These are phyloP conservation scores for Metopia argyrocephala DNA, from an alignment of 2,888 invertebrate genomes.

Conservation along the genomic window DNA sequence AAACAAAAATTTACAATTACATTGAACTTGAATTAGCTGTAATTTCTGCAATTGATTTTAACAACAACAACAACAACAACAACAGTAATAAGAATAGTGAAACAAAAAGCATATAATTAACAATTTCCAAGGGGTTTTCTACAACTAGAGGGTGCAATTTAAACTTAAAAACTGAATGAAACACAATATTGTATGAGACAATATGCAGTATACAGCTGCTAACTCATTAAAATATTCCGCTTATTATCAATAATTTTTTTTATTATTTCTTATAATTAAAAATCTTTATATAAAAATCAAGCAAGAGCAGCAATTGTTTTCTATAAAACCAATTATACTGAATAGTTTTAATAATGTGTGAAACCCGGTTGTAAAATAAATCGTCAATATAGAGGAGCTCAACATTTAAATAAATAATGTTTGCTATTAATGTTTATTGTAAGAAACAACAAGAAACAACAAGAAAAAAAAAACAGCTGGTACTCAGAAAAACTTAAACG, in stretches of 20 bases:
- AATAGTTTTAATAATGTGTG: slow-evolving; percentile 2
- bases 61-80: too few species aligned
- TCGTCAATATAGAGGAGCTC: slow-evolving; percentile 27
- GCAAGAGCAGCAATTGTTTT: slow-evolving; percentile 5
- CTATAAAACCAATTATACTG: not conserved
- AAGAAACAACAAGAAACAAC: not conserved
- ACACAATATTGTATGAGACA: not conserved
- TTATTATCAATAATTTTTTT: slow-evolving; percentile 57
- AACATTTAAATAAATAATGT: slow-evolving; percentile 13
- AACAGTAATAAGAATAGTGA: too few species aligned
- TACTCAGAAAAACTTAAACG: slow-evolving; percentile 5
- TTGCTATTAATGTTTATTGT: not conserved
- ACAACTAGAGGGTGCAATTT: slow-evolving; percentile 34
- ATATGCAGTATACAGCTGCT: slow-evolving; percentile 2
- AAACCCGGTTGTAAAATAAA: slow-evolving; percentile 37
- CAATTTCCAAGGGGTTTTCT: slow-evolving; percentile 58
- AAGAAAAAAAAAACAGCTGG: slow-evolving; percentile 18
- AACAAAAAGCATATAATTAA: slow-evolving; percentile 55
- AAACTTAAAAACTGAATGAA: slow-evolving; percentile 19
- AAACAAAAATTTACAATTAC: slow-evolving; percentile 40
- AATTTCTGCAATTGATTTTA: slow-evolving; percentile 61
- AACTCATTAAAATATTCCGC: slow-evolving; percentile 61
- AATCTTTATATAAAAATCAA: slow-evolving; percentile 23
- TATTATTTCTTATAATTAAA: slow-evolving; percentile 17
- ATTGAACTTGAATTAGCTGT: slow-evolving; percentile 63